A percentile compares a stretch with the other conserved stretches of the same genome.
phyloP scores from a whole-genome alignment of 2,888 invertebrate genomes.

The Dilophus febrilis region DNA sequence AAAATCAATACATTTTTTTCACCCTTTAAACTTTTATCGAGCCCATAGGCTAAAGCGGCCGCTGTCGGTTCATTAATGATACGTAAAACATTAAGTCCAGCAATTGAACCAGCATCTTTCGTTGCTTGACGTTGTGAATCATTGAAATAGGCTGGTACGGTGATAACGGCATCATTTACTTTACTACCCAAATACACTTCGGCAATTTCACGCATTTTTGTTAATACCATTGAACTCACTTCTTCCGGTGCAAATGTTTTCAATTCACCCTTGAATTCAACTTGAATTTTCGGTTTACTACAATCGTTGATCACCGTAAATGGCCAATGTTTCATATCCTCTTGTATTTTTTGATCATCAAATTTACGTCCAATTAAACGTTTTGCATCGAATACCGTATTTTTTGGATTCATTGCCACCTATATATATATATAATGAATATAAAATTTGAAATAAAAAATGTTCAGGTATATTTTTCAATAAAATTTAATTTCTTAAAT shows the following conservation, averaged over 20 bases:
- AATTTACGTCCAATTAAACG: slow-evolving; percentile 67
- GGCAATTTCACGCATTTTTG: slow-evolving; percentile 69
- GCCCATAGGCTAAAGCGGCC: slow-evolving; percentile 71
- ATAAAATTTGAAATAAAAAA: too few species aligned
- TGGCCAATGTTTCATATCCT: slow-evolving; percentile 74
- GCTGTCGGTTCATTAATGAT: slow-evolving; percentile 87
- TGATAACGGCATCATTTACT: slow-evolving; percentile 61
- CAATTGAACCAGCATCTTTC: slow-evolving; percentile 74
- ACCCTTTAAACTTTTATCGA: slow-evolving; percentile 55
- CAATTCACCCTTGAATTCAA: slow-evolving; percentile 53
- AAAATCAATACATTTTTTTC: slow-evolving; percentile 60
- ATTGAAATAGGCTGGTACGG: slow-evolving; percentile 72
- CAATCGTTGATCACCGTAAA: slow-evolving; percentile 50
- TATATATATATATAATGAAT: slow-evolving; percentile 17
- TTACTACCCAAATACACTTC: slow-evolving; percentile 57
- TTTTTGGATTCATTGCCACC: slow-evolving; percentile 65
- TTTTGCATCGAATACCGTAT: slow-evolving; percentile 70
- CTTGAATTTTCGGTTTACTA: slow-evolving; percentile 56
- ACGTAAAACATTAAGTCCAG: slow-evolving; percentile 72
- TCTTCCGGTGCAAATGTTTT: slow-evolving; percentile 70
- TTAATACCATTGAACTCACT: slow-evolving; percentile 68
- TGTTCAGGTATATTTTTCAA: too few species aligned
- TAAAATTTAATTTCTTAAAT: too few species aligned
- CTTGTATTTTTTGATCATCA: slow-evolving; percentile 59
- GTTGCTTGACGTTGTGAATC: slow-evolving; percentile 71